Evolutionary conservation across 64 coral and sea anemone genomes (phyloP), one percentile per base, ranked within the genome.

Genomic region (Trachythela sp.): DNA sequence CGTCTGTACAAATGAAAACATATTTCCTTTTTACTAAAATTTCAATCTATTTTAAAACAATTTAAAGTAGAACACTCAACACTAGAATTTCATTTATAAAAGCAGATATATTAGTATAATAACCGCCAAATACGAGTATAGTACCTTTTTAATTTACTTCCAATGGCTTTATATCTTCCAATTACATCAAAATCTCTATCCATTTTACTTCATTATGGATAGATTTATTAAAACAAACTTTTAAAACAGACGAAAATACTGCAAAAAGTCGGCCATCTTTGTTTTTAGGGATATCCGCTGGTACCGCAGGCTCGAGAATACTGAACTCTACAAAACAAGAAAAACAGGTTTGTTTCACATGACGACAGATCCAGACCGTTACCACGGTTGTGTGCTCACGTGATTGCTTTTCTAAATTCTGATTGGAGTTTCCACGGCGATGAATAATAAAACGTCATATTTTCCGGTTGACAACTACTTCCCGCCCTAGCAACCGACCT

Each of bases 151-250:
- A 99, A 29, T 89, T 99, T 99, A 36, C 91, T 84, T 18, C 87
- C 54, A 83, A 99, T 92, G 15, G 93, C 86, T 29, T 94, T 89
- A 52, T 99, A 99, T 54, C 91, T 94, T 24, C 96, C 96, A 64
- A 99, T 84, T 49, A 99, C 96, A 38, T 99, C 96, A 64, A 99
- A 99, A 88, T 99, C 90, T 48, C 96, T 91, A 90, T 99, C 96
- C 96, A 99, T 80, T 80, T 17, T 35, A 20, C 34, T 15, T 38
- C 4, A 35, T 17, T 38, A 64, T 80, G 27, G 37, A 39, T 80
- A 0, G 30, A 80, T 45, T 17, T 39, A 37, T 1, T 30, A 17
- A 37, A 80, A 39, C 8, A 17, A 15, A 20, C 31, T 15, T 15
- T 29, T 37, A 68, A 22, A n/a, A n/a, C n/a, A n/a, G n/a, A n/a